Percentiles rank a stretch among this genome's conserved stretches.
Conservation (phyloP, 2,113 vertebrate genomes). For the Struthio camelus region DNA sequence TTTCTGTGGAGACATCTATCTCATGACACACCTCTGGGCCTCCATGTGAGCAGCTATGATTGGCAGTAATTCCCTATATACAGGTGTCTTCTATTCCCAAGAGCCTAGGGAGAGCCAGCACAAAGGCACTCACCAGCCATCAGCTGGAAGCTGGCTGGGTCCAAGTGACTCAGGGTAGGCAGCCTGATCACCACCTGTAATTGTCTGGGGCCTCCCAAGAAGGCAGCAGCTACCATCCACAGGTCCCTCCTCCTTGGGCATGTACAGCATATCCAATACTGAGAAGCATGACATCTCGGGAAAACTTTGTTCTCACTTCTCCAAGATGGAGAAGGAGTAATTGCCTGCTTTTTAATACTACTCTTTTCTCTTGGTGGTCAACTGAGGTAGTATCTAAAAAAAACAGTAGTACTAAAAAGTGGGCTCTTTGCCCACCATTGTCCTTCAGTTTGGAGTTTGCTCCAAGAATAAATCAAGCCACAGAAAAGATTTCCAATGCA, state of each 20-base stretch:
- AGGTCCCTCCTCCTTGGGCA: not conserved
- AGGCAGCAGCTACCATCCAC: not conserved
- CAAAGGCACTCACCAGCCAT: not conserved
- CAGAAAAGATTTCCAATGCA: not conserved
- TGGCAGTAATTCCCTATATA: rapidly evolving
- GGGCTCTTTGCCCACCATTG: not conserved
- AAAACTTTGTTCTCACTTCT: not conserved
- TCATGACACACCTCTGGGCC: rapidly evolving
- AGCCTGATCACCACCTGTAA: not conserved
- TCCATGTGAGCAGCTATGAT: not conserved
- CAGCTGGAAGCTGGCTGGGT: not conserved
- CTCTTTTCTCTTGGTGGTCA: too few relatives aligned
- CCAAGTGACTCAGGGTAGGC: not conserved
- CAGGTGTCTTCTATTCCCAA: not conserved
- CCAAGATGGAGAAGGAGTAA: not conserved
- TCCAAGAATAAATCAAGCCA: not conserved
- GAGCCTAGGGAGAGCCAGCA: not conserved
- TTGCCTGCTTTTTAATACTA: too few relatives aligned
- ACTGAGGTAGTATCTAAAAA: not conserved
- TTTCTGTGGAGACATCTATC: too few relatives aligned
- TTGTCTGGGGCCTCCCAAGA: not conserved
- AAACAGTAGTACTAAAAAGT: not conserved
- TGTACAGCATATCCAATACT: rapidly evolving
- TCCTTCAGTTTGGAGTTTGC: not conserved
- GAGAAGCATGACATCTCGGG: not conserved